Conservation (phyloP, 2,113 vertebrate genomes). For the Cebus imitator region DNA sequence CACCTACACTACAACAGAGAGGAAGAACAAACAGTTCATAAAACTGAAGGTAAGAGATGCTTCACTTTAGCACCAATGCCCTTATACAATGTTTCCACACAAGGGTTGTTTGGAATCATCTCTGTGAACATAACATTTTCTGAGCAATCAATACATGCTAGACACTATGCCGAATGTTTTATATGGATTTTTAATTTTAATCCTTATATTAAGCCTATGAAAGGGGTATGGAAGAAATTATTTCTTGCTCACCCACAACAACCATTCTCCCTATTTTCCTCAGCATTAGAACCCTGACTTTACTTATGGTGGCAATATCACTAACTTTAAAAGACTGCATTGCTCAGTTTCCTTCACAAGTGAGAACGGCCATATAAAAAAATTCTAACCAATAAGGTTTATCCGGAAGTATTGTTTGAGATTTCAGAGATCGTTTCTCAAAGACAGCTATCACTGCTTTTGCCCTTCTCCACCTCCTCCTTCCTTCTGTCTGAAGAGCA, state of each 20-base stretch:
- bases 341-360: background rate
- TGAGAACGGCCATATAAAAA: background rate
- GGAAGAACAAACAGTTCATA: background rate
- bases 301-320: background rate
- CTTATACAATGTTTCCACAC: background rate
- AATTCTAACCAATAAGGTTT: background rate
- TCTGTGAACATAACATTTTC: background rate
- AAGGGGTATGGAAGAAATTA: background rate
- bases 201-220: background rate
- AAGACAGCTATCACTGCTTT: background rate
- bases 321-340: background rate
- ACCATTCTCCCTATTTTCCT: background rate
- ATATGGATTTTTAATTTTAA: background rate
- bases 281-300: background rate
- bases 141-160: background rate
- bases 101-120: background rate
- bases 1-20: background rate
- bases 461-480: background rate
- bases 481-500: background rate
- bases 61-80: constrained; percentile 3
- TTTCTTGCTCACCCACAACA: background rate
- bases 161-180: background rate
- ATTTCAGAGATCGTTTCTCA: background rate
- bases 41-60: background rate
- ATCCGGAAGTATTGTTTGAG: background rate